A percentile compares a stretch with the other conserved stretches of the same genome.
phyloP scores from a whole-genome alignment of 2,888 invertebrate species.

The Laspeyria flexula region DNA sequence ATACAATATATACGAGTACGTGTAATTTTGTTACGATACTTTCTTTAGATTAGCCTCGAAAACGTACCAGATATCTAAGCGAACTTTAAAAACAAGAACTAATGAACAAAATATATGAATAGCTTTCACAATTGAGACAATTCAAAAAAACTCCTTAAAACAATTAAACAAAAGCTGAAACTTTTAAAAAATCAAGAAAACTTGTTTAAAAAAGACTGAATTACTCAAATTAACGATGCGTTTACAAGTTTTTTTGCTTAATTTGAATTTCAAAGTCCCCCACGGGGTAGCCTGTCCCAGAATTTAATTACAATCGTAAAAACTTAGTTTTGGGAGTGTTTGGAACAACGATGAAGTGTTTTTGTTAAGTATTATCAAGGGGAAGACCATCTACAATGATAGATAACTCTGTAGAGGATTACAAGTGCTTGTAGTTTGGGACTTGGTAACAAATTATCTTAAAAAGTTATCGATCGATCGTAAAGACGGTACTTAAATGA shows the following conservation, averaged over 20 bases:
- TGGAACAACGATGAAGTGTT: conserved; percentile 11
- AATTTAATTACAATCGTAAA: conserved; percentile 51
- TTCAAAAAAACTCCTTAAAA: too few species aligned
- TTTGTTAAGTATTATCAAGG: conserved; percentile 15
- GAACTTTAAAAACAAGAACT: too few species aligned
- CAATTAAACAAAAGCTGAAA: too few species aligned
- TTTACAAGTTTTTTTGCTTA: conserved; percentile 35
- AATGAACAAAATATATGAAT: too few species aligned
- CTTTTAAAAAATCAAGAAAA: not conserved
- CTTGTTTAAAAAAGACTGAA: not conserved
- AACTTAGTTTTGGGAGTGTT: conserved; percentile 31
- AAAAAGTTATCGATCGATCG: conserved; percentile 3
- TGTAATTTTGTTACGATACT: too few species aligned
- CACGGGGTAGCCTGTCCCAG: conserved; percentile 12
- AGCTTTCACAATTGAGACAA: too few species aligned
- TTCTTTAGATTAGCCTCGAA: too few species aligned
- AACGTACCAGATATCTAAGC: too few species aligned
- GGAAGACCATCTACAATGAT: conserved; percentile 8
- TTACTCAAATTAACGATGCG: conserved; percentile 25
- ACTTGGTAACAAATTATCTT: conserved; percentile 6
- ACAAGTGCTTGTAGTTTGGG: conserved; percentile 1
- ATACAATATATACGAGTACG: too few species aligned
- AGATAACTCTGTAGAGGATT: conserved; percentile 3
- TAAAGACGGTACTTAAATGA: not conserved
- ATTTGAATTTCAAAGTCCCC: conserved; percentile 42